Base-by-base conservation (phyloP, 1,140 invertebrate species). In the Aphaenogaster rudis region DNA sequence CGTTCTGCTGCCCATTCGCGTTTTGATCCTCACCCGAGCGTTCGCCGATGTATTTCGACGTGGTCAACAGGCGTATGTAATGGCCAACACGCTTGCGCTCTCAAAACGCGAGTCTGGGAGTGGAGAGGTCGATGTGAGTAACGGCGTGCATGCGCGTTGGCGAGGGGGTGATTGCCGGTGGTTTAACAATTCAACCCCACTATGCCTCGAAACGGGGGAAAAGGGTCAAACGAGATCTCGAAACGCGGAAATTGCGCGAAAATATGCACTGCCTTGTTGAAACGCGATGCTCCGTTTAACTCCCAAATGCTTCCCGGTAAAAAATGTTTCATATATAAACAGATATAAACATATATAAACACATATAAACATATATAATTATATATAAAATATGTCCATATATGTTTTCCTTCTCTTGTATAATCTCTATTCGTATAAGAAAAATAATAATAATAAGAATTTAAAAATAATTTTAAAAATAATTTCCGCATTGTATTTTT, bases 1-100 rank as follows among this genome's bases (percentile, higher is more conserved):
- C n/a, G 9, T 81, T 21, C 36, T 13, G 39, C 3, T 17, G n/a
- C 21, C 17, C 48, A 15, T 33, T 17, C 42, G 2, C 39, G 28
- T 76, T 84, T 11, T 21, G 11, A 50, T n/a, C 17, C 13, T 3
- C 4, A 48, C 33, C 9, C 77, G 5, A 54, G 9, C 7, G 11
- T 61, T n/a, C 5, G 1, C 52, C 42, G 45, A 61, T 6, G 21
- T 50, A 66, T 69, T n/a, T 33, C 17, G 36, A 36, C n/a, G 21
- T 36, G 11, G 7, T 67, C 39, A 69, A 1, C 11, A 36, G 21
- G 1, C 42, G 13, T 9, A 39, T 21, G 61, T 48, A 66, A 52
- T 21, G 52, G 63, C 42, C 33, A 57, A 5, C 52, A 80, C 85
- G 85, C 85, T 69, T 86, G 85, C 85, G 85, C 85, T 39, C 77